phyloP scores from a whole-genome alignment of 2,797 vertebrate species.

The Hafferia zeledoni region DNA sequence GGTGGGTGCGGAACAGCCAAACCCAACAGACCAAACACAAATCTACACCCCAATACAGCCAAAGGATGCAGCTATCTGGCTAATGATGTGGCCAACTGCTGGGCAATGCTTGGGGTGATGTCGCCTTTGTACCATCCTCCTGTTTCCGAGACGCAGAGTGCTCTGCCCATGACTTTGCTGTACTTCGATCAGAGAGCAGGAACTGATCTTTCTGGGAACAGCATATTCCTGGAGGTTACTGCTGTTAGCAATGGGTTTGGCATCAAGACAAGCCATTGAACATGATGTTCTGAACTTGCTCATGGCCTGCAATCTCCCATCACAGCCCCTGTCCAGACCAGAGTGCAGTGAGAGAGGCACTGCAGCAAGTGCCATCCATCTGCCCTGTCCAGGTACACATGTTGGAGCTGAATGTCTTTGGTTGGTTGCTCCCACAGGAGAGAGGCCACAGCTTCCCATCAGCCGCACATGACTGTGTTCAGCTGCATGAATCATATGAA shows the following conservation, averaged over 20 bases:
- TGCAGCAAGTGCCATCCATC: background rate
- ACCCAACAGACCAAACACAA: background rate
- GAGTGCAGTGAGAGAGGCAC: background rate
- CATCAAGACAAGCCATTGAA: background rate
- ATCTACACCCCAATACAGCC: background rate
- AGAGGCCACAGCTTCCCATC: background rate
- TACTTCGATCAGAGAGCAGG: background rate
- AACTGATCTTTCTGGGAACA: background rate
- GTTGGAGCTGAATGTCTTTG: background rate
- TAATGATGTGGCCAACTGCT: background rate
- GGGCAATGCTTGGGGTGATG: background rate
- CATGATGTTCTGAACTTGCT: background rate
- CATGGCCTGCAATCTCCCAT: background rate
- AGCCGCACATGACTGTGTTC: background rate
- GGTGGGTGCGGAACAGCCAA: background rate
- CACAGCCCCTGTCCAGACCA: rapidly evolving
- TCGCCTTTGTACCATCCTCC: background rate
- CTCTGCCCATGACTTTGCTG: background rate
- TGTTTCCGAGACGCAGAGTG: background rate
- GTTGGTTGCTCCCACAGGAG: background rate
- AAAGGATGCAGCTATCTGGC: background rate
- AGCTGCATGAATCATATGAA: background rate
- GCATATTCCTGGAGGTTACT: rapidly evolving
- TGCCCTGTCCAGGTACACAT: background rate
- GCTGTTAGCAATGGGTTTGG: background rate